These are phyloP conservation scores for Drymodes brunneopygia DNA, from an alignment of 2,113 vertebrate species.

Conservation along the genomic window DNA sequence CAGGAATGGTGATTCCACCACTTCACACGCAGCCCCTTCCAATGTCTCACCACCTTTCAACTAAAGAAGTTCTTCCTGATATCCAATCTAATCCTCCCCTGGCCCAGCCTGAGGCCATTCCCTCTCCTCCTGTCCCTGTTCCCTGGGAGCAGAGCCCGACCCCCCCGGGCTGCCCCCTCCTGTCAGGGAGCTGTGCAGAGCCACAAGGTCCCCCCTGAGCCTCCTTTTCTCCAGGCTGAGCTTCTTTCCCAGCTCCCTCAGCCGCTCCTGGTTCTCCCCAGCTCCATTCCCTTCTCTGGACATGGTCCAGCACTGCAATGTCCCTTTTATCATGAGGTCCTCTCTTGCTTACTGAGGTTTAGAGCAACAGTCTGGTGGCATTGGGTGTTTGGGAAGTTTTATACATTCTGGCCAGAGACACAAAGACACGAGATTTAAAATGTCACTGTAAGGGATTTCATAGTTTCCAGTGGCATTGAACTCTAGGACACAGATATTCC, in stretches of 20 bases:
- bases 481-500: not conserved
- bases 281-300: accelerated
- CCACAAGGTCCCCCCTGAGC: not conserved
- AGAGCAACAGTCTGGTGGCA: not conserved
- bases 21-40: not conserved
- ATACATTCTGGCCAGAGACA: not conserved
- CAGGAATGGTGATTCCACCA: not conserved
- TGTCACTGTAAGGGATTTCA: not conserved
- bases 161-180: accelerated
- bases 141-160: not conserved
- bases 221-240: not conserved
- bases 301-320: accelerated
- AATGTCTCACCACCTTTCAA: not conserved
- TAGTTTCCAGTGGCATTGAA: not conserved
- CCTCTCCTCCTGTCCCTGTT: not conserved
- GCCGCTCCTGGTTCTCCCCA: not conserved
- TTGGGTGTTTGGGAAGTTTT: not conserved
- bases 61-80: not conserved
- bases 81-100: accelerated
- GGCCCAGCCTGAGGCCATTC: not conserved
- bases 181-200: not conserved
- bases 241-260: not conserved
- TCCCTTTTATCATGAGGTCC: not conserved
- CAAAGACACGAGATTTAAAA: not conserved
- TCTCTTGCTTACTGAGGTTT: not conserved